Evolutionary conservation across 2,113 vertebrate genomes (phyloP), one percentile per base, ranked within the genome.

Genomic region (Oenanthe melanoleuca): DNA sequence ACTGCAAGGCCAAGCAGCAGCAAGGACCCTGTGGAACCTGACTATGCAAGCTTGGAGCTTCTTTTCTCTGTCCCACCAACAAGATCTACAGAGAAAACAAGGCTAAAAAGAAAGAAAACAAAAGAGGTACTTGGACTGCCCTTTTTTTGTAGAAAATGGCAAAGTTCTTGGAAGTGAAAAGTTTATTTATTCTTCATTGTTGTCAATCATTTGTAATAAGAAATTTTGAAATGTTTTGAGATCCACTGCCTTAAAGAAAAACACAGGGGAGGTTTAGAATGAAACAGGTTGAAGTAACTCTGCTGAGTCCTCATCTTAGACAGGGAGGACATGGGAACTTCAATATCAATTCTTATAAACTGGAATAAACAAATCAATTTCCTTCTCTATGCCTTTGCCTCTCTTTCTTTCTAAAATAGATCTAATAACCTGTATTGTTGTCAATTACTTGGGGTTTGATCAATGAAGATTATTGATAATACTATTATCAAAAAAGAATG

Each of bases 41-140:
- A 99, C 97, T 99, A 99, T 15, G 56, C 96, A 95, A 99, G 98
- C 93, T 98, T 99, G 45, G 99, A 99, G 92, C 97, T 97, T 94
- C 99, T 99, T 73, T 99, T 99, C 97, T 99, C 98, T 95, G 96
- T 99, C 92, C 98, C 98, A 2, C 89, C 96, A 77, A 91, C 92
- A 17, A 91, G 97, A 78, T 90, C 97, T 92, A 98, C 98, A 97
- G 98, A 98, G 94, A 98, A 98, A 87, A 93, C 50, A 3, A 86
- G 95, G 70, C 95, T 97, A 22, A 96, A 97, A 95, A 96, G 95
- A 90, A 99, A 98, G 95, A 98, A 99, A 95, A 93, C 96, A 80
- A 98, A 98, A 97, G 98, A 99, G 98, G 99, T 99, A 84, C 42
- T 50, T 40, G 73, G 6, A 15, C 45, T 67, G 34, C n/a, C 78